phyloP scores from a whole-genome alignment of 2,888 invertebrate genomes.

The Amphipyra tragopoginis region DNA sequence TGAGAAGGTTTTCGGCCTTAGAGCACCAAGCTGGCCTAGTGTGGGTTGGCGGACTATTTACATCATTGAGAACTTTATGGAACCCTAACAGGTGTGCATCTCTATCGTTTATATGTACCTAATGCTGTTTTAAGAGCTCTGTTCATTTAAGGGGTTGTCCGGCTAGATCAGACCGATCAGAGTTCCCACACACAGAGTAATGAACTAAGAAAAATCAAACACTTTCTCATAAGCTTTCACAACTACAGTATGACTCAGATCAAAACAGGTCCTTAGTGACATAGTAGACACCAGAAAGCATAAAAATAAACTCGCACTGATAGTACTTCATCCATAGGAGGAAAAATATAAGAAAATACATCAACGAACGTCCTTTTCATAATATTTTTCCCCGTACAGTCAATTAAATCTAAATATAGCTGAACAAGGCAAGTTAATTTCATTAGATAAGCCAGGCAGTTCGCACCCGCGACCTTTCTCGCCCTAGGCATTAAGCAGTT shows the following conservation, averaged over 20 bases:
- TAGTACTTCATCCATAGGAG: slow-evolving; percentile 10
- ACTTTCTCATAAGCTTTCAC: slow-evolving; percentile 43
- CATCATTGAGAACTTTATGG: no score
- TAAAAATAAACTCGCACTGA: slow-evolving; percentile 24
- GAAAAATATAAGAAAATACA: slow-evolving; percentile 31
- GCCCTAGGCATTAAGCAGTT: slow-evolving; percentile 13
- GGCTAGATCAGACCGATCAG: no score
- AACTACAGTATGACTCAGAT: slow-evolving; percentile 12
- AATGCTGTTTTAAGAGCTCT: no score
- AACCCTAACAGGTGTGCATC: no score
- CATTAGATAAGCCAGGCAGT: slow-evolving; percentile 10
- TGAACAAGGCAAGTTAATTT: slow-evolving; percentile 23
- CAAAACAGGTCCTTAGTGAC: slow-evolving; percentile 15
- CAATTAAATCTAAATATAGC: slow-evolving; percentile 43
- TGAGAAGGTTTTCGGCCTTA: no score
- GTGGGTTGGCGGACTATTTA: no score
- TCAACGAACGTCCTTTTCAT: slow-evolving; percentile 14
- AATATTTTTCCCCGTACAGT: slow-evolving; percentile 16
- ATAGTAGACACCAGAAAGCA: slow-evolving; percentile 8
- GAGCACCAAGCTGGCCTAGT: no score
- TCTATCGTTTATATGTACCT: no score
- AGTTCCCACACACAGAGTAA: slow-evolving; percentile 2
- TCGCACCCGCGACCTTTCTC: slow-evolving; percentile 25
- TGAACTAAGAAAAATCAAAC: slow-evolving; percentile 14
- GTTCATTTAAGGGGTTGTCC: no score